Evolutionary conservation across 2,113 vertebrate species (phyloP).

Genomic region (Menidia beryllina): DNA sequence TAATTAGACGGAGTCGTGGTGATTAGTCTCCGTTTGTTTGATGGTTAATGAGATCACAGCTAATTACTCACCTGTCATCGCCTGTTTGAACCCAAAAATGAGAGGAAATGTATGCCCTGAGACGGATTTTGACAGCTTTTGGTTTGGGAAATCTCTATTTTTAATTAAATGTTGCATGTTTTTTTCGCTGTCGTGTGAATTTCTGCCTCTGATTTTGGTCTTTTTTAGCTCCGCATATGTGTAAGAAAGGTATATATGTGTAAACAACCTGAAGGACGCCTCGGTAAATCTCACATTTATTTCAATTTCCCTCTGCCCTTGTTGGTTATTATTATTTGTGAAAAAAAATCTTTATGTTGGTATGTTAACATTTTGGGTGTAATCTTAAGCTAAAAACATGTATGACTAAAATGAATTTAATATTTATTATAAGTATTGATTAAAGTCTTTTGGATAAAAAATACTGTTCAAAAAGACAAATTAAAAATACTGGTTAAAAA

Average conservation of each 20-base stretch:
- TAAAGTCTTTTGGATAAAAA: too few relatives aligned
- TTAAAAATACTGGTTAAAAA: too few relatives aligned
- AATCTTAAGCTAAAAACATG: too few relatives aligned
- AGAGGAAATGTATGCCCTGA: neutral
- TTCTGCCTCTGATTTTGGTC: too few relatives aligned
- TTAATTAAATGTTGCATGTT: neutral
- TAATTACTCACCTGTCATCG: constrained; percentile 69
- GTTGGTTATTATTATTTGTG: too few relatives aligned
- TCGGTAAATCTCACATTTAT: constrained; percentile 40
- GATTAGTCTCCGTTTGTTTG: constrained; percentile 47
- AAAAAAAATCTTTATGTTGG: too few relatives aligned
- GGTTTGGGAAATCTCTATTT: neutral
- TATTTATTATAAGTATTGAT: too few relatives aligned
- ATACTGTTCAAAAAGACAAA: too few relatives aligned
- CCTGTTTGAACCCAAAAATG: constrained; percentile 17
- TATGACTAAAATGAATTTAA: too few relatives aligned
- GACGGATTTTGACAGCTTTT: neutral
- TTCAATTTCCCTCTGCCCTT: constrained; percentile 42
- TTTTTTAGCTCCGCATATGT: too few relatives aligned
- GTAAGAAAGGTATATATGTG: constrained; percentile 1
- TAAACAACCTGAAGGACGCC: constrained; percentile 40
- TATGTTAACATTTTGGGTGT: too few relatives aligned
- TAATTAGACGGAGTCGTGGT: constrained; percentile 50
- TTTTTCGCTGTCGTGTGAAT: too few relatives aligned
- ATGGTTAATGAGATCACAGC: constrained; percentile 59